Evolutionary conservation across 2,113 vertebrate species (phyloP), one percentile per base, ranked within the genome.

Genomic region (Pogona vitticeps): DNA sequence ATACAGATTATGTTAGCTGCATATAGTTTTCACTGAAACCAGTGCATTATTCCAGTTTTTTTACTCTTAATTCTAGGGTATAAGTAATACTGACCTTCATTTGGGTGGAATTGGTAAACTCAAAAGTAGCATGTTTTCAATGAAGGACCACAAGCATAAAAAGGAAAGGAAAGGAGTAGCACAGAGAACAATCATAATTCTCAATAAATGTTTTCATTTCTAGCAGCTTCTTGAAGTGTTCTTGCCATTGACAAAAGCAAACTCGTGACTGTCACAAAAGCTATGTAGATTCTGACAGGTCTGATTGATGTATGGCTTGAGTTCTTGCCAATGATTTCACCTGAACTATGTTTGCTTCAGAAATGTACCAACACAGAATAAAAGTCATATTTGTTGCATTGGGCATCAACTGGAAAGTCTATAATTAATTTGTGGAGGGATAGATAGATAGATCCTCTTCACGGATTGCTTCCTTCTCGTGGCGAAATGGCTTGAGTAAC

Each of bases 251-350:
- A 82, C 31, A 85, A 90, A 92, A 90, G 80, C 88, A 38, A 90
- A 92, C 87, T 88, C 88, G 85, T 80, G 91, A 86, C 84, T 90
- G 88, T 90, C 7, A 21, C 70, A 75, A 90, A 89, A 89, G 70
- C 85, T 91, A 90, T 86, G 82, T 88, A 89, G 76, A 85, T 88
- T 93, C 91, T 90, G 90, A 90, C 84, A 75, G 28, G n/a, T 87
- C 78, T 91, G 81, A 56, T 5, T 93, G 86, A 1, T 20, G 90
- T 92, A 92, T 91, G 13, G 79, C 91, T 91, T 89, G 80, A 0
- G 0, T 88, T 81, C 90, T 89, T 31, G 0, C 59, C 76, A 38
- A 56, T 63, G 70, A 42, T 88, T 91, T 76, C 79, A 18, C 46
- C 91, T 85, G 1, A 0, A 87, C 70, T 85, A 58, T 73, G 88